These are phyloP conservation scores for Sardina pilchardus DNA, from an alignment of 2,113 vertebrate genomes.

Conservation along the genomic window DNA sequence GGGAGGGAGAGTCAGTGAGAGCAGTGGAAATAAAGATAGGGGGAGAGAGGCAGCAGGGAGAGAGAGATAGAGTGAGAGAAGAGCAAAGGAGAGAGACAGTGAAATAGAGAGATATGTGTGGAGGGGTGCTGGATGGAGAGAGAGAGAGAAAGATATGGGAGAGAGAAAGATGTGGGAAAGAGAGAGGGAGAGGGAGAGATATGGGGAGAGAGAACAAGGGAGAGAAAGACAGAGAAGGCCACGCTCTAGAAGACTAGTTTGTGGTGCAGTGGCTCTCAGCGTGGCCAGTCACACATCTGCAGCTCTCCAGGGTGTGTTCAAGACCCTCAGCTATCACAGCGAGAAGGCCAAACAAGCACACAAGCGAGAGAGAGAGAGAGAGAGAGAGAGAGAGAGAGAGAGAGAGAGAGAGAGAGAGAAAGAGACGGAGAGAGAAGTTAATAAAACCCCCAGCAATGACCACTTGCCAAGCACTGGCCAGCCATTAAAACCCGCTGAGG, in stretches of 20 bases:
- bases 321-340: neutral
- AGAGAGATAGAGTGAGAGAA: neutral
- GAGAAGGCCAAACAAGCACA: neutral
- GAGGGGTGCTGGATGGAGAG: neutral
- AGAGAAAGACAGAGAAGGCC: conserved; percentile 39
- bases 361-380: conserved; percentile 20
- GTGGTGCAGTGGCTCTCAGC: neutral
- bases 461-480: neutral
- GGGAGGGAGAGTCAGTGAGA: neutral
- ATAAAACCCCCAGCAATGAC: neutral
- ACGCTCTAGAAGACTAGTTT: neutral
- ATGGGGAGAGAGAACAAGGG: conserved; percentile 25
- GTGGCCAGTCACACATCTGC: neutral
- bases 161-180: neutral
- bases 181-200: neutral
- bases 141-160: neutral
- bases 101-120: neutral
- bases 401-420: neutral
- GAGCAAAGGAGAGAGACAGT: neutral
- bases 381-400: neutral
- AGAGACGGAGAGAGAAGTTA: neutral
- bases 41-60: conserved; percentile 6
- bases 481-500: conserved; percentile 7
- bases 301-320: neutral
- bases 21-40: neutral